Base-by-base conservation (phyloP, 2,888 invertebrate species). In the Azorinus chamasolen region DNA sequence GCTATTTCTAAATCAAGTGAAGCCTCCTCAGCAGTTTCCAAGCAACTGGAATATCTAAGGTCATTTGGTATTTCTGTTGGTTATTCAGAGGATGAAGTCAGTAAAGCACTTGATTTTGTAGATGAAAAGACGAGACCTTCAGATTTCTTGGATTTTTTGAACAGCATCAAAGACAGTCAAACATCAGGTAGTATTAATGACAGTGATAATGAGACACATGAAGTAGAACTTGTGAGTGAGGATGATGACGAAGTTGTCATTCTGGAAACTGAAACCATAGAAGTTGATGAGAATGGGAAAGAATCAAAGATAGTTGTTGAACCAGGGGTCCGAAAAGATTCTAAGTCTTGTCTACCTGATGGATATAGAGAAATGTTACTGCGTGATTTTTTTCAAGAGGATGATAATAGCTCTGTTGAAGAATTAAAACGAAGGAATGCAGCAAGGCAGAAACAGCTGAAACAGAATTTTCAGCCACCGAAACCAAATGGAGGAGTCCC, bases 381-480 rank as follows among this genome's bases (percentile, higher is more conserved):
- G 0, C 64, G 62, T 41, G 85, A 88, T 62, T 83, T 84, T 57
- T 51, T 74, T 10, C 83, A 87, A 32, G 87, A 88, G 69, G 68
- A 79, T 59, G 79, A 72, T 39, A 45, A 45, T 39, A 69, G 76
- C 53, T 63, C 84, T 12, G 66, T 78, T 24, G 80, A 83, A 12
- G 87, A 87, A 50, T 58, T 87, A 10, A 87, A 84, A 57, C 62
- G 69, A 46, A 71, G 80, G 45, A 88, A 88, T 72, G 81, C 74
- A 22, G 86, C 83, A 68, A 62, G 88, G 48, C 87, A 86, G 62
- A 76, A 78, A 53, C 54, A 86, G 43, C 50, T 88, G 8, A 73
- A 76, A 55, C 57, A 75, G 25, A 81, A 78, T 20, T 86, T 86
- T 68, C 55, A 66, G 37, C 73, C 72, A 10, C 66, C 69, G 37